Percentiles rank a stretch among this genome's conserved stretches.
Evolutionary conservation across 2,888 invertebrate species (phyloP).

Genomic region (Cabera pusaria): DNA sequence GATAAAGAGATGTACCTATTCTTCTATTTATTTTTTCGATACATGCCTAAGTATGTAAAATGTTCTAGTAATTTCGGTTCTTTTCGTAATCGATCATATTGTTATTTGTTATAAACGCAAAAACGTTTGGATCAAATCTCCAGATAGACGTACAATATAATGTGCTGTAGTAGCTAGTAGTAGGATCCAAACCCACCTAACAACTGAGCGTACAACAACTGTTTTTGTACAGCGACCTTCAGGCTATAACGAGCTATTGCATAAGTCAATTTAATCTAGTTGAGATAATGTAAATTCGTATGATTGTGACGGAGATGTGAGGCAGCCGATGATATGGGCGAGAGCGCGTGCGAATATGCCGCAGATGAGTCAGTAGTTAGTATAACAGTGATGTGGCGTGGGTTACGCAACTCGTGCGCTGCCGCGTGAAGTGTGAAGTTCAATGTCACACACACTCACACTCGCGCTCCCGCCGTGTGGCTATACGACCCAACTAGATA

Average conservation of each 20-base stretch:
- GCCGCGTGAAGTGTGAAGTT: slow-evolving; percentile 80
- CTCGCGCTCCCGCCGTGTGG: slow-evolving; percentile 33
- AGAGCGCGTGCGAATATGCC: slow-evolving; percentile 23
- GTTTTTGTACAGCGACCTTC: slow-evolving; percentile 20
- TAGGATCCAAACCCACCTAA: slow-evolving; percentile 12
- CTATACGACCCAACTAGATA: slow-evolving; percentile 41
- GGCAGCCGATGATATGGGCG: slow-evolving; percentile 10
- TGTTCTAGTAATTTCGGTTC: not conserved
- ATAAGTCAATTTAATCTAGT: slow-evolving; percentile 27
- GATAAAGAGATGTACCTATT: no score
- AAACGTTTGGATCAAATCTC: no score
- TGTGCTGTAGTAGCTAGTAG: no score
- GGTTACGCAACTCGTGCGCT: slow-evolving; percentile 75
- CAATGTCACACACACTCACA: slow-evolving; percentile 77
- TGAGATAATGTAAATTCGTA: slow-evolving; percentile 31
- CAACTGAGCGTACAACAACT: slow-evolving; percentile 8
- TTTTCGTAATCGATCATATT: no score
- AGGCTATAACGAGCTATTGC: slow-evolving; percentile 16
- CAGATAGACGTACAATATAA: no score
- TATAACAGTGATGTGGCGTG: slow-evolving; percentile 32
- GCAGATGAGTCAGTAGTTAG: slow-evolving; percentile 13
- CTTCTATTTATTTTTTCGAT: no score
- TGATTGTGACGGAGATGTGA: slow-evolving; percentile 18
- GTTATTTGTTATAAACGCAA: no score
- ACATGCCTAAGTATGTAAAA: no score